Percentiles rank a stretch among this genome's conserved stretches.
Evolutionary conservation across 2,888 invertebrate species (phyloP).

Genomic region (Meandrusa payeni): DNA sequence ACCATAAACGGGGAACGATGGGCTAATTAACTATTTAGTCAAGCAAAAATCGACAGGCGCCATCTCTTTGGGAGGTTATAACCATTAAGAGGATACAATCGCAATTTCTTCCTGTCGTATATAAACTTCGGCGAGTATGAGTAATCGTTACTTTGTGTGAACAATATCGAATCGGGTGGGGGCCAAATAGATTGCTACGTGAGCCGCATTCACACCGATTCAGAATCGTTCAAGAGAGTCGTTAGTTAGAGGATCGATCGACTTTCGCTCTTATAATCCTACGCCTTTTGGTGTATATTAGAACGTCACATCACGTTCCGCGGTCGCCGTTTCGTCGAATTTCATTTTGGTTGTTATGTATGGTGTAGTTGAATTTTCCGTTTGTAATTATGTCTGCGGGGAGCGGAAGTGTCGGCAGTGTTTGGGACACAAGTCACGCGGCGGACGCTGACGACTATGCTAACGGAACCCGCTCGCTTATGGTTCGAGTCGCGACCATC

Average conservation of each 20-base stretch:
- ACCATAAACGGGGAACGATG: conserved; percentile 22
- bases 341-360: conserved; percentile 58
- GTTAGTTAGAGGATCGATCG: conserved; percentile 15
- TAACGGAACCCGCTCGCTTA: conserved; percentile 65
- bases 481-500: conserved; percentile 62
- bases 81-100: conserved; percentile 73
- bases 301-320: conserved; percentile 18
- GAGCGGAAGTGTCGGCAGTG: conserved; percentile 67
- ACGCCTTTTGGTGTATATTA: conserved; percentile 11
- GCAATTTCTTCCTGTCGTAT: conserved; percentile 79
- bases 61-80: conserved; percentile 68
- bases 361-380: conserved; percentile 72
- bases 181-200: conserved; percentile 75
- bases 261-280: conserved; percentile 28
- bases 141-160: conserved; percentile 75
- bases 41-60: conserved; percentile 36
- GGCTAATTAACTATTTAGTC: conserved; percentile 30
- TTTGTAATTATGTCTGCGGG: conserved; percentile 69
- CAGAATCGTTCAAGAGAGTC: conserved; percentile 36
- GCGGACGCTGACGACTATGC: conserved; percentile 59
- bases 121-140: conserved; percentile 71
- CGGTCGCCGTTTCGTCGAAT: conserved; percentile 49
- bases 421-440: conserved; percentile 71
- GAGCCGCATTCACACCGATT: conserved; percentile 49
- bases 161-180: conserved; percentile 65